phyloP scores from a whole-genome alignment of 2,797 vertebrate genomes.

The Gambelia wislizenii region DNA sequence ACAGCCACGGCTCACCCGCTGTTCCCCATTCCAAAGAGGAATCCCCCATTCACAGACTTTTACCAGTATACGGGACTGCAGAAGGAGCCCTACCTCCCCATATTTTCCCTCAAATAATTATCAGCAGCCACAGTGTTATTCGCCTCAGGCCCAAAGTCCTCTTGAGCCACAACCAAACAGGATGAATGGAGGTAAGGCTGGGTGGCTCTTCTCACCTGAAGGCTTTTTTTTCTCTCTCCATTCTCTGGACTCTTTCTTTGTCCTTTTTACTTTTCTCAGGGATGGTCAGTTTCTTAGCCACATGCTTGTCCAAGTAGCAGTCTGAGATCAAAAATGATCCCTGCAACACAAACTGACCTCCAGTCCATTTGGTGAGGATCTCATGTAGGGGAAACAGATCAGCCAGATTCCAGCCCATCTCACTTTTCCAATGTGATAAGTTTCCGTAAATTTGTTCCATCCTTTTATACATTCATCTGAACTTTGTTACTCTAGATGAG shows the following conservation, averaged over 20 bases:
- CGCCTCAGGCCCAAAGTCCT: constrained; percentile 81
- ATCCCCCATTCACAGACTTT: constrained; percentile 97
- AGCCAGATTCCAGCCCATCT: too few species aligned
- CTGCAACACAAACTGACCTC: too few species aligned
- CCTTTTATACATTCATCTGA: too few species aligned
- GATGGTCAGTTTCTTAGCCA: not conserved
- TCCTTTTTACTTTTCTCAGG: not conserved
- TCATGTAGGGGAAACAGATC: too few species aligned
- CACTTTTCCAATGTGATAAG: too few species aligned
- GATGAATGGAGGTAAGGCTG: constrained; percentile 86
- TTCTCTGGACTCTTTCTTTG: not conserved
- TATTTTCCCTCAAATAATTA: constrained; percentile 88
- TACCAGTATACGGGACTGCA: constrained; percentile 93
- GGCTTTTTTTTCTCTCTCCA: not conserved
- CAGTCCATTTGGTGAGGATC: too few species aligned
- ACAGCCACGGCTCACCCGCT: constrained; percentile 91
- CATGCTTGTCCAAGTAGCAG: too few species aligned
- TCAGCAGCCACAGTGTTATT: constrained; percentile 84
- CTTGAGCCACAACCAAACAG: constrained; percentile 84
- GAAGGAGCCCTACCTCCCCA: constrained; percentile 87
- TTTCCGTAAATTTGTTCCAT: too few species aligned
- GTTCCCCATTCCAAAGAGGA: constrained; percentile 91
- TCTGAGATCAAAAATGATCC: too few species aligned
- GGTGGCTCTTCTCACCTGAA: constrained; percentile 15
- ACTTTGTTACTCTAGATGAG: not conserved